Base-by-base conservation (phyloP, 2,113 vertebrate genomes). In the Lates calcarifer region DNA sequence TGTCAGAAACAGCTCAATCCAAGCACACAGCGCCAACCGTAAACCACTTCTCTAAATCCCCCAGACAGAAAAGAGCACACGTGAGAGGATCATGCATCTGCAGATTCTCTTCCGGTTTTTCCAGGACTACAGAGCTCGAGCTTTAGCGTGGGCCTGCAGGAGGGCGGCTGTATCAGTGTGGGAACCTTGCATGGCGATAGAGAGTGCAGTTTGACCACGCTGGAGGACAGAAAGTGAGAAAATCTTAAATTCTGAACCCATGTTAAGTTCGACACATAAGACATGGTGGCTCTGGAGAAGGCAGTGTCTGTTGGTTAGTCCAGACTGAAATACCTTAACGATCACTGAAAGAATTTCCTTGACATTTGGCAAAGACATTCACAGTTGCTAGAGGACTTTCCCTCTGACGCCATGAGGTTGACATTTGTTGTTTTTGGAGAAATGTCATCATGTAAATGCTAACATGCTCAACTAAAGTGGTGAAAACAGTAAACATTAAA, bases 201-300 rank as follows among this genome's bases (percentile, higher is more conserved):
- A 96, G 90, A 98, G 91, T 0, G 98, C 98, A 0, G 96, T 97
- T 76, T 91, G 95, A 37, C 98, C 97, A 0, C 88, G 93, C 98
- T 99, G 92, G 3, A 39, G 4, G 69, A 74, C 13, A 77, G 58
- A 64, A 37, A 82, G 5, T 49, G n/a, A 78, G 18, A 74, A n/a
- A 66, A 29, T 17, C 1, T 58, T 64, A 39, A 9, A 29, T 56
- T 47, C 12, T 61, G n/a, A 18, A 29, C 4, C 1, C 35, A 28
- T 26, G 28, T 64, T 8, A 28, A 65, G 17, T 37, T 45, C 3
- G 39, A 71, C 20, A 53, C 53, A 56, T 11, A 0, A 9, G 12
- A 51, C 20, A n/a, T 8, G n/a, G 8, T 37, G 35, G 3, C 35
- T 37, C 35, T 7, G 10, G 9, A 9, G 35, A 9, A 9, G 41